Evolutionary conservation across 2,888 invertebrate species (phyloP), one percentile per base, ranked within the genome.

Genomic region (Plebejus argus): DNA sequence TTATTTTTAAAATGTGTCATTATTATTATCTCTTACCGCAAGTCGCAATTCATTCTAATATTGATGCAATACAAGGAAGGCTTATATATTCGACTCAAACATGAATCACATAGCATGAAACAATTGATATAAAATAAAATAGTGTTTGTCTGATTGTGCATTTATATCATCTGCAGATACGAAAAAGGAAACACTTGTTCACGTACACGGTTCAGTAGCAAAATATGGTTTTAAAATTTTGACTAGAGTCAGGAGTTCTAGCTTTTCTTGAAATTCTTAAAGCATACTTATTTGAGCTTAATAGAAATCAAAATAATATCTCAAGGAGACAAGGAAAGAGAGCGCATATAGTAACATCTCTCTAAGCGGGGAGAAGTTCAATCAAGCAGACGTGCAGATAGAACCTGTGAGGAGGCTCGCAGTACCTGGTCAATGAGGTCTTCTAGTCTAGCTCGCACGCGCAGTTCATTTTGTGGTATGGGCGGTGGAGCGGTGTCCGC

Each of bases 401-500:
- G 71, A 71, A 58, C 18, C 15, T 56, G 23, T 20, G 3, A n/a
- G 1, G 71, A 71, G 10, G 35, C 61, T 35, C 28, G 18, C n/a
- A 90, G 82, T 95, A 98, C 98, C 96, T 98, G 98, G 91, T 98
- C 98, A 85, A 98, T 98, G 84, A 98, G 96, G 93, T 99, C 98
- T 90, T 99, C 98, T 0, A 99, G 95, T 76, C 97, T 95, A 0
- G 97, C 97, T 81, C 98, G 95, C 78, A 98, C 98, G 88, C 96
- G 96, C 10, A 98, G 94, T 90, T 99, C 99, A 79, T 96, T 95
- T 78, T 97, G 96, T 12, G 98, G 98, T 81, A 98, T 96, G 20
- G 98, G 97, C 80, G 98, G 96, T 74, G 98, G 97, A 18, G 97
- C 96, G 0, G 96, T 96, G 88, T 98, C 98, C 77, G 98, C 96